Conservation (phyloP, 1,140 invertebrate species). For the Drosophila rufa region DNA sequence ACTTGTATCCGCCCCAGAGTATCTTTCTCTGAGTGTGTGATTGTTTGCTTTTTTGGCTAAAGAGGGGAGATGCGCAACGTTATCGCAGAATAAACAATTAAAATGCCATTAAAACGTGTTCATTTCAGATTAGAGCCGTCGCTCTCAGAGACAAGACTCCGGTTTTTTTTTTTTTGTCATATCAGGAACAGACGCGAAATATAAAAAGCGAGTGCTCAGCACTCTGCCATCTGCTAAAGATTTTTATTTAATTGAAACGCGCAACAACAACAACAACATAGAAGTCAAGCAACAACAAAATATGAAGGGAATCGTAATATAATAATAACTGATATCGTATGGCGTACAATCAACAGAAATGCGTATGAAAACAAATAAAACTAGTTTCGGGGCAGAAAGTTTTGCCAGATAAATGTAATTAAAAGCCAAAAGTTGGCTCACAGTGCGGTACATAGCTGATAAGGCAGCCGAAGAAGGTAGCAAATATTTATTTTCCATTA, state of each 20-base stretch:
- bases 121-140: constrained; percentile 60
- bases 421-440: constrained; percentile 63
- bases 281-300: constrained; percentile 6
- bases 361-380: constrained; percentile 51
- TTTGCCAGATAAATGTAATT: constrained; percentile 79
- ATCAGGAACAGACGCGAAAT: constrained; percentile 32
- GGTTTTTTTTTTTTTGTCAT: constrained; percentile 16
- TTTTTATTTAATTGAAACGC: constrained; percentile 72
- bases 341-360: constrained; percentile 51
- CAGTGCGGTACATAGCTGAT: constrained; percentile 8
- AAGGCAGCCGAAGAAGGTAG: neutral
- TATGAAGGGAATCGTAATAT: constrained; percentile 34
- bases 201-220: constrained; percentile 32
- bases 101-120: constrained; percentile 74
- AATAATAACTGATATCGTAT: constrained; percentile 68
- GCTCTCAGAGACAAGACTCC: constrained; percentile 7
- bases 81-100: constrained; percentile 78
- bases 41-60: constrained; percentile 19
- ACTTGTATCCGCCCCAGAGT: constrained; percentile 7
- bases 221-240: constrained; percentile 38
- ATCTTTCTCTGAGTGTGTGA: constrained; percentile 4
- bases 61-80: constrained; percentile 65
- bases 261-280: constrained; percentile 11
- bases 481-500: neutral
- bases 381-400: constrained; percentile 68